Evolutionary conservation across 2,113 vertebrate genomes (phyloP).

Genomic region (Brienomyrus longianalis): DNA sequence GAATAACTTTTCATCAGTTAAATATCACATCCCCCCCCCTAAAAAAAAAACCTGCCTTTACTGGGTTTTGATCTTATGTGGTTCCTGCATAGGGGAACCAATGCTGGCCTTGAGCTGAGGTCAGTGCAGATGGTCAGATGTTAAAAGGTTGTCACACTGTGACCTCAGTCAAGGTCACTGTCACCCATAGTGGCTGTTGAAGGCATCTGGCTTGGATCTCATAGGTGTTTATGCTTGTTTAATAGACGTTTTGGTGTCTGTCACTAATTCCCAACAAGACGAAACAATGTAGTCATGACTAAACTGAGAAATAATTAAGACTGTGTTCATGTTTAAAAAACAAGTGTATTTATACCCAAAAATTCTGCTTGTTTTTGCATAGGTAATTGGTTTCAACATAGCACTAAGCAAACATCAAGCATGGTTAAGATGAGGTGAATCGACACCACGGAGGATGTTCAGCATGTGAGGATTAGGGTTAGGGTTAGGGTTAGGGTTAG

Average conservation of each 20-base stretch:
- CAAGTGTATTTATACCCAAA: not conserved
- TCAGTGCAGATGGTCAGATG: not conserved
- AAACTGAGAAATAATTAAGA: not conserved
- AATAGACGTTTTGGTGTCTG: not conserved
- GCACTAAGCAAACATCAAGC: not conserved
- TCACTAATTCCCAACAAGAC: not conserved
- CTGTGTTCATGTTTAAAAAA: not conserved
- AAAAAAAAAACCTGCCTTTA: not conserved
- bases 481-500: not conserved
- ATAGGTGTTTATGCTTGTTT: conserved; percentile 24
- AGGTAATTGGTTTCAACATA: not conserved
- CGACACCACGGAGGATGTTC: not conserved
- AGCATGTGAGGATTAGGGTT: not conserved
- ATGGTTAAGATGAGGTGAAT: not conserved
- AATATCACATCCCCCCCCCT: conserved; percentile 13
- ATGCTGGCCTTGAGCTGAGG: not conserved
- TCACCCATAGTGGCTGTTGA: conserved; percentile 38
- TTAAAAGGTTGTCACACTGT: not conserved
- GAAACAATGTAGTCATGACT: not conserved
- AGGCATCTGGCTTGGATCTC: conserved; percentile 37
- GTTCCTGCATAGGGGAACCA: not conserved
- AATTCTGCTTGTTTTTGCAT: not conserved
- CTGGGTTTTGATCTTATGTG: not conserved
- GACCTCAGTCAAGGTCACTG: conserved; percentile 33
- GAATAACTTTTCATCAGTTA: conserved; percentile 31